Evolutionary conservation across 2,888 invertebrate species (phyloP), one percentile per base, ranked within the genome.

Genomic region (Cosmorhoe ocellata): DNA sequence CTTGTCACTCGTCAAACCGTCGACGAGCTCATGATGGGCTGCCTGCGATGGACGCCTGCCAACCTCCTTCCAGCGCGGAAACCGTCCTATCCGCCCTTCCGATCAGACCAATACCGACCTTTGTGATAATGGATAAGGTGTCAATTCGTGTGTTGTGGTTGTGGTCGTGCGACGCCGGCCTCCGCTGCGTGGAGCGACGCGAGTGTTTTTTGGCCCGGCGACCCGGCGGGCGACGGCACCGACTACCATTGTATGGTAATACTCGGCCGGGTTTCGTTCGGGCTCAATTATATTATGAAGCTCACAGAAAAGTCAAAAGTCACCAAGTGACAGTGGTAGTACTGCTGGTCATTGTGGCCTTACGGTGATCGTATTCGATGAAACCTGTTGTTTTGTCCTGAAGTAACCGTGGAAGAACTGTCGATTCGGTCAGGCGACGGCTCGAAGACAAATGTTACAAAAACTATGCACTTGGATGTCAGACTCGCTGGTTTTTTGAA

Each of bases 281-380:
- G 73, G 84, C 87, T 81, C 89, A 90, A 90, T 89, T 90, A 90
- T 85, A 89, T 88, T 88, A 89, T 86, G 88, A 86, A 86, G 88
- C 86, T 84, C 81, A 82, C 76, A 81, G 79, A 79, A 83, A 86
- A 89, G 88, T 87, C 88, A 90, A 89, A 88, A 87, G 89, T 88
- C 88, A 88, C 79, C 81, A 44, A 52, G 41, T 47, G 53, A 36
- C 48, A 37, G 38, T 36, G 38, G 32, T 36, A 28, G 12, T 40
- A 37, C 45, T 48, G 48, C 48, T 76, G 77, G 69, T 77, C 75
- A 79, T 80, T 80, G 78, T 76, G 72, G 65, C 80, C 80, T 79
- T 71, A 74, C 66, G 68, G 71, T 67, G 70, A 63, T 66, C 64
- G 54, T 71, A 69, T 67, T n/a, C n/a, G n/a, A n/a, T 58, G 56